A percentile compares a stretch with the other conserved stretches of the same genome.
phyloP scores from a whole-genome alignment of 2,797 vertebrate species.

The Mormyrus hasselquistii region DNA sequence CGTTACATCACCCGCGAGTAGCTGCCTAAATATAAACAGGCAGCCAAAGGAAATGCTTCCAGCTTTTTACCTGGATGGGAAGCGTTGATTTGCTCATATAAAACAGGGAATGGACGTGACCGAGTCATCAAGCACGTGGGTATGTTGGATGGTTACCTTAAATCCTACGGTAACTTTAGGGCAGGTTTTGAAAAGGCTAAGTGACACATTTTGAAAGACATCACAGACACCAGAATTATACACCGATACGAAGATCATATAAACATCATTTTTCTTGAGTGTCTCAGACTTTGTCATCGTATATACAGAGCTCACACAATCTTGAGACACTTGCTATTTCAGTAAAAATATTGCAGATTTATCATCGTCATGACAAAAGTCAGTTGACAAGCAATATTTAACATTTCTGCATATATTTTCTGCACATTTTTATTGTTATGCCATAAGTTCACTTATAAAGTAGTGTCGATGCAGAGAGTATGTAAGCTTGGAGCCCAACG shows the following conservation, averaged over 20 bases:
- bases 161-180: not conserved
- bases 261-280: not conserved
- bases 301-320: not conserved
- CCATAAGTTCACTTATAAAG: too few relatives aligned
- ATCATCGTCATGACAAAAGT: not conserved
- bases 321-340: not conserved
- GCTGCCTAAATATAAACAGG: not conserved
- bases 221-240: not conserved
- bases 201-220: not conserved
- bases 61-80: not conserved
- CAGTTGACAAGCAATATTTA: not conserved
- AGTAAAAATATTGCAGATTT: not conserved
- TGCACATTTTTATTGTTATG: not conserved
- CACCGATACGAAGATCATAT: not conserved
- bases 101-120: not conserved
- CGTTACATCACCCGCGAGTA: not conserved
- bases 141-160: not conserved
- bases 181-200: not conserved
- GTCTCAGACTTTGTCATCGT: not conserved
- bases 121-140: not conserved
- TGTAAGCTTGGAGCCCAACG: not conserved
- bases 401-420: not conserved
- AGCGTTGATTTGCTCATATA: not conserved
- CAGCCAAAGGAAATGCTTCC: not conserved
- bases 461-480: too few relatives aligned